These are phyloP conservation scores for Octopus sinensis DNA, from an alignment of 1,140 invertebrate genomes.

Conservation along the genomic window DNA sequence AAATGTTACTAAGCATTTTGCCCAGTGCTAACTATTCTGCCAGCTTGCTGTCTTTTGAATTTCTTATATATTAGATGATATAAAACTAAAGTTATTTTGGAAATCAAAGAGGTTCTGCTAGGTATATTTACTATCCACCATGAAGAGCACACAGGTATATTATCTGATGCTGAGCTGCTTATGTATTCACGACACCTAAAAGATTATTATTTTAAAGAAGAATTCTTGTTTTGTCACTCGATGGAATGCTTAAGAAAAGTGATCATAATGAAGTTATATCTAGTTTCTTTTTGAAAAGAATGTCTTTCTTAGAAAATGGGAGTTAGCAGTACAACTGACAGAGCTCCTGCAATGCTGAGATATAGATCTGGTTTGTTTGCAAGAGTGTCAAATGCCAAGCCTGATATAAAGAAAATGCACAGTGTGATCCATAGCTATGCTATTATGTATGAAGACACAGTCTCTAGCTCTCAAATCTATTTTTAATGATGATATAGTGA, in stretches of 20 bases:
- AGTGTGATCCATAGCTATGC: background rate
- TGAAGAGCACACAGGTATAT: background rate
- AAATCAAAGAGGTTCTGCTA: background rate
- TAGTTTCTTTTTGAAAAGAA: background rate
- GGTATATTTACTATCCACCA: background rate
- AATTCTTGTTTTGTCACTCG: background rate
- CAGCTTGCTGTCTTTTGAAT: too few species aligned
- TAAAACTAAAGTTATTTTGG: background rate
- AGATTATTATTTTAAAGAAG: background rate
- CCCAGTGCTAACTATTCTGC: too few species aligned
- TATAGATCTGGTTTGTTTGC: background rate
- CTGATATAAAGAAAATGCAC: background rate
- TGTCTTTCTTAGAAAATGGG: background rate
- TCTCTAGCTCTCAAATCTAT: background rate
- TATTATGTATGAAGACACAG: background rate
- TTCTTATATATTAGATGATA: background rate
- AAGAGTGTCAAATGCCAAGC: background rate
- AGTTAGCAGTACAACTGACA: background rate
- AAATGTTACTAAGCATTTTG: too few species aligned
- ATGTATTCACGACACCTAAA: background rate
- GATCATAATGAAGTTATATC: background rate
- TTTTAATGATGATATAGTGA: background rate
- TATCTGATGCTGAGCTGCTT: background rate
- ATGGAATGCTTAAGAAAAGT: background rate
- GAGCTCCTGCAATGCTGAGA: background rate